These are phyloP conservation scores for Panthera leo DNA, from an alignment of 2,113 vertebrate species.

Conservation along the genomic window DNA sequence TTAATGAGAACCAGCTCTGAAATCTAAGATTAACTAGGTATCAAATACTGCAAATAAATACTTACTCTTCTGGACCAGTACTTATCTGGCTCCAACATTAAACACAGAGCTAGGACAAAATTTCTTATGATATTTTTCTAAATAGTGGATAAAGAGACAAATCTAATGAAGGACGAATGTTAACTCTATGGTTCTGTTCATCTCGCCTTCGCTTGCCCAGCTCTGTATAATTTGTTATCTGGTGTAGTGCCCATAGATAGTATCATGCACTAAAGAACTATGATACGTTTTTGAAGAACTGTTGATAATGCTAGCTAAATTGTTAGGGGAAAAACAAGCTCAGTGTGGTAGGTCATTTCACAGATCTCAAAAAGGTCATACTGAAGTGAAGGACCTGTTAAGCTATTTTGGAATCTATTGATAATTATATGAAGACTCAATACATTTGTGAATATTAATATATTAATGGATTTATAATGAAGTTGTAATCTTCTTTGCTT, in stretches of 20 bases:
- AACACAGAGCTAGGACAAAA: not conserved
- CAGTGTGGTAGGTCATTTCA: not conserved
- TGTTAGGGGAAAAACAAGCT: not conserved
- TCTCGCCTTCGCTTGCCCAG: not conserved
- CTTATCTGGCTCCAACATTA: not conserved
- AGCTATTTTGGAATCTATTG: constrained; percentile 17
- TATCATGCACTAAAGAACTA: not conserved
- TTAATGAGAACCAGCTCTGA: constrained; percentile 55
- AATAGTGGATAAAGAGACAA: not conserved
- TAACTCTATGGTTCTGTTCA: not conserved
- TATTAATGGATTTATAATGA: constrained; percentile 5
- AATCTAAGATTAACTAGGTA: constrained; percentile 15
- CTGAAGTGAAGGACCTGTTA: not conserved
- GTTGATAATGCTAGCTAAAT: not conserved
- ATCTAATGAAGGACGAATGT: not conserved
- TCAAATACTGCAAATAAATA: constrained; percentile 43
- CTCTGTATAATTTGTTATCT: not conserved
- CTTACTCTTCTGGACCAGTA: constrained; percentile 18
- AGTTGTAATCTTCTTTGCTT: not conserved
- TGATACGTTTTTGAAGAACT: not conserved
- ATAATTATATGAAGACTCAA: not conserved
- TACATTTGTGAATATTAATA: not conserved
- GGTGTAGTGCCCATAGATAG: not conserved
- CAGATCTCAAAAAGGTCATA: not conserved
- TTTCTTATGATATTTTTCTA: not conserved